Evolutionary conservation across 1,140 invertebrate genomes (phyloP).

Genomic region (Callitettix versicolor): DNA sequence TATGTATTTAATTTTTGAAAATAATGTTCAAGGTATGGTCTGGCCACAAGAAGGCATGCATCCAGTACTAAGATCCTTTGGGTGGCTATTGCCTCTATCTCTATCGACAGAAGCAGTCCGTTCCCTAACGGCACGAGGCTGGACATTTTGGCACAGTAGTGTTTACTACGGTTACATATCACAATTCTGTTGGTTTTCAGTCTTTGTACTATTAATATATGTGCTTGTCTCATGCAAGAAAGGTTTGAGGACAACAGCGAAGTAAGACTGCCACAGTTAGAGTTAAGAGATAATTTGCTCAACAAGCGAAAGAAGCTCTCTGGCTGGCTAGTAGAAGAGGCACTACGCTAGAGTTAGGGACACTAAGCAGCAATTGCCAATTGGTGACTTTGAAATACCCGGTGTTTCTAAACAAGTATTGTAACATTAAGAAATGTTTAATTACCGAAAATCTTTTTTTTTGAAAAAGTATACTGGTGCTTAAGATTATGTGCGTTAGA

Average conservation of each 20-base stretch:
- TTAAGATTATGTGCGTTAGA: too few relatives aligned
- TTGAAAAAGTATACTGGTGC: too few relatives aligned
- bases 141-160: constrained; percentile 38
- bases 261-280: too few relatives aligned
- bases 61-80: constrained; percentile 38
- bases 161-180: constrained; percentile 44
- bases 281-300: too few relatives aligned
- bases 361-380: too few relatives aligned
- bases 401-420: too few relatives aligned
- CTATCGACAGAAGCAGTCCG: constrained; percentile 45
- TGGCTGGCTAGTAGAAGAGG: too few relatives aligned
- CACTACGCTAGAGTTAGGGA: too few relatives aligned
- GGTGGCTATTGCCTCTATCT: constrained; percentile 44
- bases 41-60: constrained; percentile 54
- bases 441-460: too few relatives aligned
- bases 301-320: too few relatives aligned
- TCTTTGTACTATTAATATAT: constrained; percentile 28
- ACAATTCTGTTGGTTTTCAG: constrained; percentile 38
- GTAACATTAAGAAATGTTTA: too few relatives aligned
- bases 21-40: constrained; percentile 44
- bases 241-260: constrained; percentile 8
- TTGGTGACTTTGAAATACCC: too few relatives aligned
- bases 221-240: constrained; percentile 15
- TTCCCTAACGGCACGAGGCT: constrained; percentile 43
- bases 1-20: not conserved